A percentile compares a stretch with the other conserved stretches of the same genome.
These are phyloP conservation scores for Platygyra sinensis DNA, from an alignment of 64 coral and sea anemone species.

Conservation along the genomic window DNA sequence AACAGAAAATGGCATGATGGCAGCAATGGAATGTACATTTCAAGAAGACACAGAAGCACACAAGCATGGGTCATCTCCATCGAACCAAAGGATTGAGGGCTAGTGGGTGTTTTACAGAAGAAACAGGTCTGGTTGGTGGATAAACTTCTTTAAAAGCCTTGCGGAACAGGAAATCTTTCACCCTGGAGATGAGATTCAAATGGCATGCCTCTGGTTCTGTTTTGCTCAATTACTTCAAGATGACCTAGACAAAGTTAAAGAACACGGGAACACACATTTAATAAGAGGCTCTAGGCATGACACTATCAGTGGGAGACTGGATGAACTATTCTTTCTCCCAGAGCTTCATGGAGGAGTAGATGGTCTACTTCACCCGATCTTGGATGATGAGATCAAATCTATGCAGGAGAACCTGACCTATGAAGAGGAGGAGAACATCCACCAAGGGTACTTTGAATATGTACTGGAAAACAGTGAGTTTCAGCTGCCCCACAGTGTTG, in stretches of 20 bases:
- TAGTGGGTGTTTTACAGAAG: conserved; percentile 75
- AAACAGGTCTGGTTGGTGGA: conserved; percentile 79
- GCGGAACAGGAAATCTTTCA: conserved; percentile 17
- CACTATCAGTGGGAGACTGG: conserved; percentile 70
- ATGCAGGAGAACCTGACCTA: conserved; percentile 73
- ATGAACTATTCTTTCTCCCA: conserved; percentile 75
- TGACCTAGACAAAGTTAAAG: no score
- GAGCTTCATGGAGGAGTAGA: conserved; percentile 71
- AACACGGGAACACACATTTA: conserved; percentile 57
- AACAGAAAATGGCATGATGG: conserved; percentile 81
- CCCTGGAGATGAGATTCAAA: no score
- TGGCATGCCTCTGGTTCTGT: no score
- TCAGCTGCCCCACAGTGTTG: conserved; percentile 57
- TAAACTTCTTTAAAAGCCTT: conserved; percentile 77
- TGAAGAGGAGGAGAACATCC: conserved; percentile 66
- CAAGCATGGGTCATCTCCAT: conserved; percentile 78
- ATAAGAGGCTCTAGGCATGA: conserved; percentile 70
- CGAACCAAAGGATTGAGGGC: conserved; percentile 78
- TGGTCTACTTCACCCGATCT: conserved; percentile 52
- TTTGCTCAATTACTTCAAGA: no score
- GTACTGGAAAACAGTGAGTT: conserved; percentile 71
- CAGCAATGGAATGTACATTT: conserved; percentile 74
- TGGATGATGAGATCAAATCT: conserved; percentile 66
- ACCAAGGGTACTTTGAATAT: conserved; percentile 88
- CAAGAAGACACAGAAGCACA: conserved; percentile 61